Conservation (phyloP, 2,888 invertebrate species). For the Conus canariensis region DNA sequence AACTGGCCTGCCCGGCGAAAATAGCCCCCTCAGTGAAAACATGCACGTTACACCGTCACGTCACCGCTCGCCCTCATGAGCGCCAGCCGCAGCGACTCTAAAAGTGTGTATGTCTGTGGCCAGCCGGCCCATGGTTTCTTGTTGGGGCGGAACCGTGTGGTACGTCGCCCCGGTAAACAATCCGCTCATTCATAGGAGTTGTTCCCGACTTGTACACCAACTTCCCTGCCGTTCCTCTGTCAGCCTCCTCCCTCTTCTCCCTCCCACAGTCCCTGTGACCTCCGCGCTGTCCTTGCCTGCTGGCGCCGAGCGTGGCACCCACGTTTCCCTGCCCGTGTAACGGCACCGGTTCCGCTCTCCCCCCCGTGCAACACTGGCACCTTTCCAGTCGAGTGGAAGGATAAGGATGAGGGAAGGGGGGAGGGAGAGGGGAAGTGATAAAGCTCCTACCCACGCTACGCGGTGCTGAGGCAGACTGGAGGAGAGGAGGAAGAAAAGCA, state of each 20-base stretch:
- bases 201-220: too few relatives aligned
- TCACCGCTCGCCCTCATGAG: neutral
- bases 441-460: neutral
- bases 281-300: slow-evolving; percentile 9
- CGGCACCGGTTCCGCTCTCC: too few relatives aligned
- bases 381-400: neutral
- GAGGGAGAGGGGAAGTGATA: neutral
- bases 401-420: neutral
- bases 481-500: neutral
- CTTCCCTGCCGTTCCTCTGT: too few relatives aligned
- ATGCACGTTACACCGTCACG: neutral
- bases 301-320: neutral
- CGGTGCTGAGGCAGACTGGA: neutral
- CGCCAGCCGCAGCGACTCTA: too few relatives aligned
- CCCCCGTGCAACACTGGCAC: neutral
- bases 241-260: too few relatives aligned
- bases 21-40: neutral
- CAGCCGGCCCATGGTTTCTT: too few relatives aligned
- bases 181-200: too few relatives aligned
- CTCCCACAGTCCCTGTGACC: neutral
- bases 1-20: neutral
- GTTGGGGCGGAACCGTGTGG: too few relatives aligned
- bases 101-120: too few relatives aligned
- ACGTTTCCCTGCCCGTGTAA: too few relatives aligned
- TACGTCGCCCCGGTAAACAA: too few relatives aligned